These are phyloP conservation scores for Halotydeus destructor DNA, from an alignment of 1,140 invertebrate species.

Conservation along the genomic window DNA sequence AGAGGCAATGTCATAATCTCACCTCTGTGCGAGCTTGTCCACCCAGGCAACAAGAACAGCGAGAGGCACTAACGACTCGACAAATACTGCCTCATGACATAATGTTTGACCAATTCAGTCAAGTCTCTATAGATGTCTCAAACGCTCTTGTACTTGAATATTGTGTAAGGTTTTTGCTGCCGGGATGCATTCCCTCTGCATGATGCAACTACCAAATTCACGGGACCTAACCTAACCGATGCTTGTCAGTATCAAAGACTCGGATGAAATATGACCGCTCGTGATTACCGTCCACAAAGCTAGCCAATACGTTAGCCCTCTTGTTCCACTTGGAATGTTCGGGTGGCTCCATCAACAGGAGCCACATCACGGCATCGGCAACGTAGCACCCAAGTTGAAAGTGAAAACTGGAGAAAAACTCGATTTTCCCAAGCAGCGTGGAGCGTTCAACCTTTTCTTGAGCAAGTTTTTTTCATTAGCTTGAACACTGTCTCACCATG, in stretches of 20 bases:
- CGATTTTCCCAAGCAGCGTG: no score
- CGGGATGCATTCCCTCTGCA: conserved; percentile 46
- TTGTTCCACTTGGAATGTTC: conserved; percentile 57
- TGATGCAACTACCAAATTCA: conserved; percentile 8
- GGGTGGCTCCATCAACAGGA: conserved; percentile 60
- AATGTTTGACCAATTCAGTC: conserved; percentile 67
- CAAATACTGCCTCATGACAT: conserved; percentile 68
- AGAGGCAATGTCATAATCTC: conserved; percentile 16
- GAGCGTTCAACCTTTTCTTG: no score
- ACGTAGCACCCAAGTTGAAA: no score
- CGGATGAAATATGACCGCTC: conserved; percentile 74
- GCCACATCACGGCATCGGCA: conserved; percentile 66
- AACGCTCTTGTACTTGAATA: conserved; percentile 68
- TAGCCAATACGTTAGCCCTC: conserved; percentile 63
- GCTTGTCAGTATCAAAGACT: conserved; percentile 49
- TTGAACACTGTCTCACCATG: no score
- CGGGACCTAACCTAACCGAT: background rate
- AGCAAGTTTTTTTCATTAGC: no score
- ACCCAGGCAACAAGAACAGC: conserved; percentile 81
- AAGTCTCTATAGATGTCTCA: conserved; percentile 74
- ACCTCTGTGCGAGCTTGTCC: conserved; percentile 52
- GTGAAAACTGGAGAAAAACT: no score
- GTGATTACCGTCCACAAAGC: conserved; percentile 70
- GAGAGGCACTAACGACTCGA: conserved; percentile 81
- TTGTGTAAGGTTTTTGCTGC: conserved; percentile 84